phyloP scores from a whole-genome alignment of 2,888 invertebrate genomes.

The Rhimphoctona megacephalus region DNA sequence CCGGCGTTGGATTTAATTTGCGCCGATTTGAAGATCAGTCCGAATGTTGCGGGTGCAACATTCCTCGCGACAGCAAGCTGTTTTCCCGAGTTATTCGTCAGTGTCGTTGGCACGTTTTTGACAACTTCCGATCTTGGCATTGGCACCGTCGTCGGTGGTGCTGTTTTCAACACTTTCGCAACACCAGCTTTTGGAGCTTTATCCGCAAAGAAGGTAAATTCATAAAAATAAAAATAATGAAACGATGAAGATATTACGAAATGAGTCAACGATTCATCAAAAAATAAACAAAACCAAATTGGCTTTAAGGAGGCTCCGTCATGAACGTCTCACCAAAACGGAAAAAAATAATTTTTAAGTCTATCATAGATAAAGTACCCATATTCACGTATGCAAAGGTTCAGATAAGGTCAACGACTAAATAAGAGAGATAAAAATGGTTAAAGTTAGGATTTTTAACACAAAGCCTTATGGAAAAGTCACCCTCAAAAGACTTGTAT shows the following conservation, averaged over 20 bases:
- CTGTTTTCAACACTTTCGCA: conserved; percentile 94
- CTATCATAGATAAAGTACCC: too few relatives aligned
- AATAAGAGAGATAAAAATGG: too few relatives aligned
- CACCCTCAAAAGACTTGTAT: too few relatives aligned
- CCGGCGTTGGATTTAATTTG: conserved; percentile 96
- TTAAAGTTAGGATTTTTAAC: too few relatives aligned
- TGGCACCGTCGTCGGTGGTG: conserved; percentile 95
- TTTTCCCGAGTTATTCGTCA: conserved; percentile 97
- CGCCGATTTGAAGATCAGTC: conserved; percentile 90
- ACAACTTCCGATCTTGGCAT: conserved; percentile 94
- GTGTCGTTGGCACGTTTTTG: conserved; percentile 94
- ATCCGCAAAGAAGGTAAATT: conserved; percentile 88
- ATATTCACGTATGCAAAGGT: too few relatives aligned
- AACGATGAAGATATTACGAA: neutral
- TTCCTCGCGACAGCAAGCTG: conserved; percentile 98
- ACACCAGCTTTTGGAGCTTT: conserved; percentile 93
- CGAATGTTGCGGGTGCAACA: conserved; percentile 98
- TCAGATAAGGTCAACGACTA: too few relatives aligned
- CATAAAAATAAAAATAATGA: neutral
- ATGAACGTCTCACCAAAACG: too few relatives aligned
- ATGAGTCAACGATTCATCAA: neutral
- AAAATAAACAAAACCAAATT: neutral
- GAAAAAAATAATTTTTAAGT: too few relatives aligned
- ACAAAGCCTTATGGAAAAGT: too few relatives aligned
- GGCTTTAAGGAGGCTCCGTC: neutral